phyloP scores from a whole-genome alignment of 1,140 invertebrate species.

The Halesus radiatus region DNA sequence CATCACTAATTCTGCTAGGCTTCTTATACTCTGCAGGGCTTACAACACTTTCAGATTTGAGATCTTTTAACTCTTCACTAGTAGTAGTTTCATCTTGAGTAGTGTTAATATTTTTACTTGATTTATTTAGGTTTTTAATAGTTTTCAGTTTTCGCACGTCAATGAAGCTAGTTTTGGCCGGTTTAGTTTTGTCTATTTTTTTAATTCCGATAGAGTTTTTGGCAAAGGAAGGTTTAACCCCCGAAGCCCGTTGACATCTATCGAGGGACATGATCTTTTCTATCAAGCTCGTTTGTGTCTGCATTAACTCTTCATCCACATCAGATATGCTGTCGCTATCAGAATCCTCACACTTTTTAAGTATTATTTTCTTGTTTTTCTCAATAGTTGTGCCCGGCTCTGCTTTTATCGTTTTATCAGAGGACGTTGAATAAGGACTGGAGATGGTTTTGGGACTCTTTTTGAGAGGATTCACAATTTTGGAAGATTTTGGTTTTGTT shows the following conservation, averaged over 20 bases:
- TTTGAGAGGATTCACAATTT: background rate
- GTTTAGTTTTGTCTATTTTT: conserved; percentile 20
- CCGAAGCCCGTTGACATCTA: conserved; percentile 25
- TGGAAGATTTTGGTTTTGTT: conserved; percentile 42
- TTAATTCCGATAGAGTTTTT: background rate
- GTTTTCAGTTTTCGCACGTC: conserved; percentile 2
- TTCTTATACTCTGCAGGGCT: too few relatives aligned
- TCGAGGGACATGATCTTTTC: conserved; percentile 36
- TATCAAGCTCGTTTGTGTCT: conserved; percentile 8
- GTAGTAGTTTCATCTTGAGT: background rate
- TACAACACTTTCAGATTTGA: too few relatives aligned
- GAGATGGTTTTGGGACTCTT: background rate
- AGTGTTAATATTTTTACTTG: background rate
- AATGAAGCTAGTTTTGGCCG: background rate
- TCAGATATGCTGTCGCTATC: conserved; percentile 38
- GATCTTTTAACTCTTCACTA: too few relatives aligned
- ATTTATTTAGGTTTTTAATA: background rate
- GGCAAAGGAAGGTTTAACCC: background rate
- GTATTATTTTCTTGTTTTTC: background rate
- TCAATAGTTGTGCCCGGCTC: background rate
- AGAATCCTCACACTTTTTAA: conserved; percentile 20
- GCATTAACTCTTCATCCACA: conserved; percentile 13
- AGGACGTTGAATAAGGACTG: too few relatives aligned
- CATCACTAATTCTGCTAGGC: conserved; percentile 1
- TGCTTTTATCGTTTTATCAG: background rate